Percentiles rank a stretch among this genome's conserved stretches.
Evolutionary conservation across 2,797 vertebrate genomes (phyloP).

Genomic region (Choloepus didactylus): DNA sequence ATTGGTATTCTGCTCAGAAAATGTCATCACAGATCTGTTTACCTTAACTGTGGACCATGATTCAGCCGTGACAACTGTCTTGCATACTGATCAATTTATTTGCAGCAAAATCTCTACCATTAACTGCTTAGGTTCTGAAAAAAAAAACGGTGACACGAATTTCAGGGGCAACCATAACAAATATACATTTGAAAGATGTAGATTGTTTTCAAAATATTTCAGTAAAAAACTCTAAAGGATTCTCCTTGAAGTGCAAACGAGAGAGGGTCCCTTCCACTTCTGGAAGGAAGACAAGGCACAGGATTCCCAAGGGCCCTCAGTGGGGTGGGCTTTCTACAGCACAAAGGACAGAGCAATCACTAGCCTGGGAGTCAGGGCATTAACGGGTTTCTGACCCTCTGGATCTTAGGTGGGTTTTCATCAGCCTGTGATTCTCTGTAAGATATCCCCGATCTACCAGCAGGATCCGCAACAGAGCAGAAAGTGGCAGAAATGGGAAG

Average conservation of each 20-base stretch:
- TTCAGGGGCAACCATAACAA: not conserved
- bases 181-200: not conserved
- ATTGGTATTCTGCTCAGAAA: slow-evolving; percentile 92
- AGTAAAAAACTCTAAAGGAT: not conserved
- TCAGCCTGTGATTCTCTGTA: not conserved
- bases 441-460: not conserved
- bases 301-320: not conserved
- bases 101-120: slow-evolving; percentile 87
- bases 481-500: not conserved
- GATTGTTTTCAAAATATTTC: not conserved
- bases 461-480: not conserved
- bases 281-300: not conserved
- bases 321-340: not conserved
- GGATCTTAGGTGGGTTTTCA: not conserved
- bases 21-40: slow-evolving; percentile 91
- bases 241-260: not conserved
- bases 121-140: slow-evolving; percentile 87
- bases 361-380: not conserved
- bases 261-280: not conserved
- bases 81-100: slow-evolving; percentile 91
- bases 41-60: slow-evolving; percentile 90
- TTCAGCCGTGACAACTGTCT: slow-evolving; percentile 90
- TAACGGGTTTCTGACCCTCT: not conserved
- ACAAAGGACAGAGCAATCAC: not conserved
- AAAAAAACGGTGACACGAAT: slow-evolving; percentile 55